Base-by-base conservation (phyloP, 2,113 vertebrate genomes). In the Corydoras sp. region DNA sequence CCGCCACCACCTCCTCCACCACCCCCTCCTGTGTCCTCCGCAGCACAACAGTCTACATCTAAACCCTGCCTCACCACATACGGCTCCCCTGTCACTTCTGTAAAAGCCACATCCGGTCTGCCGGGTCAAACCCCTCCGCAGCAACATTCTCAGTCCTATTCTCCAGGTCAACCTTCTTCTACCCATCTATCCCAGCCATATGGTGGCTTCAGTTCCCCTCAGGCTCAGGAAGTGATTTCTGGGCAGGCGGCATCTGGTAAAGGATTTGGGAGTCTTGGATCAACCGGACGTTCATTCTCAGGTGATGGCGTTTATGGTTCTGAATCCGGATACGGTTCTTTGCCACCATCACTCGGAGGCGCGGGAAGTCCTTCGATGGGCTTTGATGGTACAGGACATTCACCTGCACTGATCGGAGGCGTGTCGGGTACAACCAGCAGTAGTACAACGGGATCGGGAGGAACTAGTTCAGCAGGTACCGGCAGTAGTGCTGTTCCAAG, bases 341-440 rank as follows among this genome's bases (percentile, higher is more conserved):
- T 85, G 56, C 83, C 85, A 59, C 30, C 84, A 18, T 83, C 88
- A 64, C 85, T 87, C 1, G 86, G 81, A 65, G 87, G 84, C 63
- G 78, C 90, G 0, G 86, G 89, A 43, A 95, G 93, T 77, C 92
- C 93, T 0, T 92, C 93, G 0, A 78, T 94, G 24, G 90, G 86
- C 18, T 95, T 93, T 56, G 89, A 82, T 10, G 80, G 90, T 24
- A 86, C 91, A 0, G 90, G 91, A 4, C 92, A 93, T 68, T 93
- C 92, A 3, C 92, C 92, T 0, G 92, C 90, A 0, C 85, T 93
- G 64, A 84, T 90, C 0, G 88, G 74, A 68, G 80, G 79, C 55
- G 80, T 73, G 18, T 24, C 18, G 18, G 18, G 18, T 24, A 24
- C 18, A 2, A 24, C 18, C 18, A 24, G 18, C 18, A 24, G 18